Evolutionary conservation across 2,797 vertebrate genomes (phyloP).

Genomic region (Borostomias antarcticus): DNA sequence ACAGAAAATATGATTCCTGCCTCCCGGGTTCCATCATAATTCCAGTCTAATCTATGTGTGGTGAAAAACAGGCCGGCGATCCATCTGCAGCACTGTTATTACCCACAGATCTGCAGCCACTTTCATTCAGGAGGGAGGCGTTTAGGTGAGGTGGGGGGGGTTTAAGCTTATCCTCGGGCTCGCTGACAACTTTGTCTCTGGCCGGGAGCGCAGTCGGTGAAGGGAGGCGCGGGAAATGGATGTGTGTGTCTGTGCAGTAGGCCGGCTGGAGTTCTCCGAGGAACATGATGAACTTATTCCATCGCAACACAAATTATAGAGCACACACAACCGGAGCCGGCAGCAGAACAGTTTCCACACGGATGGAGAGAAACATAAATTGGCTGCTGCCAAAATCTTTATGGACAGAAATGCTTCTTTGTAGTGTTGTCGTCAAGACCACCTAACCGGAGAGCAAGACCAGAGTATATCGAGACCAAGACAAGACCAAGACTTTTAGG

Average conservation of each 20-base stretch:
- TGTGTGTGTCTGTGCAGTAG: constrained; percentile 33
- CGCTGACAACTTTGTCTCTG: constrained; percentile 35
- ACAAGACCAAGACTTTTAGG: no score
- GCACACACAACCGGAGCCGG: constrained; percentile 41
- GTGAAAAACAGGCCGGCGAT: constrained; percentile 56
- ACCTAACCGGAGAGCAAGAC: no score
- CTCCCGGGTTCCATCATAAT: constrained; percentile 72
- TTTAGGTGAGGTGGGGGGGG: constrained; percentile 48
- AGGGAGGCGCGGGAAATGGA: constrained; percentile 32
- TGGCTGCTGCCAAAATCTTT: constrained; percentile 29
- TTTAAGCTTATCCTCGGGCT: constrained; percentile 61
- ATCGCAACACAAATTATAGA: constrained; percentile 54
- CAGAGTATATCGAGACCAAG: no score
- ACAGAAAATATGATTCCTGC: constrained; percentile 72
- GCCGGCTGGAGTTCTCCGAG: constrained; percentile 28
- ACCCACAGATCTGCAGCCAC: constrained; percentile 40
- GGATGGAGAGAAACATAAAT: constrained; percentile 43
- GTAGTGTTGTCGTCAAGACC: no score
- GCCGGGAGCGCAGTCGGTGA: constrained; percentile 25
- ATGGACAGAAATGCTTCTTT: constrained; percentile 18
- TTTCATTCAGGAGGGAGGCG: constrained; percentile 45
- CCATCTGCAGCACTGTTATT: constrained; percentile 62
- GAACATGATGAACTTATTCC: constrained; percentile 40
- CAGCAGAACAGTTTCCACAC: constrained; percentile 8
- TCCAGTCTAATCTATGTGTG: constrained; percentile 67